These are phyloP conservation scores for Passer domesticus DNA, from an alignment of 2,113 vertebrate genomes.

Conservation along the genomic window DNA sequence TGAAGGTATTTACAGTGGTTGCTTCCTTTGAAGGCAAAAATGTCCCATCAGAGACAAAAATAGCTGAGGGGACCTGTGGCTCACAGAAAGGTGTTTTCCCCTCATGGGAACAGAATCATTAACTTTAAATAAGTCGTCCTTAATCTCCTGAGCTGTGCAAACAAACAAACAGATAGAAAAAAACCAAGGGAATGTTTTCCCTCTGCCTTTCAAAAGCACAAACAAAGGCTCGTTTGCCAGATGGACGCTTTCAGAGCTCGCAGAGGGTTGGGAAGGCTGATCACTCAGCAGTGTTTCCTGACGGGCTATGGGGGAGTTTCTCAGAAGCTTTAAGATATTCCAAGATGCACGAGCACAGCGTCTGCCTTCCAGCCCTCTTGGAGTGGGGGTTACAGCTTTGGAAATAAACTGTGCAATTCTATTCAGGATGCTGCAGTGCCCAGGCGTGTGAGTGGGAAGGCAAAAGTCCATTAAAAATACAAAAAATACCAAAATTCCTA, in stretches of 20 bases:
- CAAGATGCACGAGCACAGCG: not conserved
- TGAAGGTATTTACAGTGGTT: slow-evolving; percentile 10
- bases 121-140: slow-evolving; percentile 41
- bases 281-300: slow-evolving; percentile 13
- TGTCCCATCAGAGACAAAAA: slow-evolving; percentile 17
- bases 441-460: not conserved
- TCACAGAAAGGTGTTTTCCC: slow-evolving; percentile 27
- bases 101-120: slow-evolving; percentile 25
- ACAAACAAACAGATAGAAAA: slow-evolving; percentile 56
- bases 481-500: not conserved
- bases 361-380: not conserved
- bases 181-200: not conserved
- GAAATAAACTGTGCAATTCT: not conserved
- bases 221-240: slow-evolving; percentile 51
- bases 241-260: slow-evolving; percentile 39
- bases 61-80: slow-evolving; percentile 18
- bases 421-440: not conserved
- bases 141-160: slow-evolving; percentile 37
- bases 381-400: not conserved
- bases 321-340: slow-evolving; percentile 4
- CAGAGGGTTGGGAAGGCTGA: slow-evolving; percentile 20
- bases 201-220: slow-evolving; percentile 53
- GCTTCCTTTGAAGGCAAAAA: slow-evolving; percentile 33
- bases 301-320: not conserved
- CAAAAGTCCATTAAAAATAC: not conserved